Conservation (phyloP, 2,888 invertebrate species). For the Digitonthophagus gazella region DNA sequence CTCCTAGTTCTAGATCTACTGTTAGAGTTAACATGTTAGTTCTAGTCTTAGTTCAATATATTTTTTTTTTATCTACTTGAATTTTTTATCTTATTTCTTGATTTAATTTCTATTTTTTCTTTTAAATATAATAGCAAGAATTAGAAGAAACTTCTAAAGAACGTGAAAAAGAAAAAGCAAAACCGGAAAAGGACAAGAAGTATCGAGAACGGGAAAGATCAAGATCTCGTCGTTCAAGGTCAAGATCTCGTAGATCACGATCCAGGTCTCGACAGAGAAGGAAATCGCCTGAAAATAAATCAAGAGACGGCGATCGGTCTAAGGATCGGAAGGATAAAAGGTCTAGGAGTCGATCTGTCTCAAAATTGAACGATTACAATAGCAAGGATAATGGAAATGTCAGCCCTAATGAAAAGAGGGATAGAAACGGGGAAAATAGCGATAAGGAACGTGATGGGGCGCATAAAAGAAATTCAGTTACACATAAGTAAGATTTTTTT, state of each 20-base stretch:
- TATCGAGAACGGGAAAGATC: conserved; percentile 52
- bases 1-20: too few relatives aligned
- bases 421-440: conserved; percentile 34
- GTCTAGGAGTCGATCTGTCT: conserved; percentile 40
- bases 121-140: conserved; percentile 51
- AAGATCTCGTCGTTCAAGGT: conserved; percentile 40
- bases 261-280: conserved; percentile 39
- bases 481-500: conserved; percentile 22
- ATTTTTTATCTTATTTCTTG: too few relatives aligned
- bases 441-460: conserved; percentile 40
- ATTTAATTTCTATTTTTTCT: conserved; percentile 23
- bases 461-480: conserved; percentile 21
- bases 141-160: conserved; percentile 45
- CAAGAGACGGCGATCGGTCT: conserved; percentile 34
- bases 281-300: conserved; percentile 36
- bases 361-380: conserved; percentile 39
- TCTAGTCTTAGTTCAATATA: too few relatives aligned
- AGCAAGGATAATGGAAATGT: conserved; percentile 49
- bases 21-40: too few relatives aligned
- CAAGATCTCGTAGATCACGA: conserved; percentile 40
- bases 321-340: conserved; percentile 36
- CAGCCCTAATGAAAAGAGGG: conserved; percentile 40
- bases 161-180: conserved; percentile 50
- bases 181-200: conserved; percentile 52
- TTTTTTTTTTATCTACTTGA: too few relatives aligned